Evolutionary conservation across 1,140 invertebrate genomes (phyloP).

Genomic region (Caenorhabditis tropicalis): DNA sequence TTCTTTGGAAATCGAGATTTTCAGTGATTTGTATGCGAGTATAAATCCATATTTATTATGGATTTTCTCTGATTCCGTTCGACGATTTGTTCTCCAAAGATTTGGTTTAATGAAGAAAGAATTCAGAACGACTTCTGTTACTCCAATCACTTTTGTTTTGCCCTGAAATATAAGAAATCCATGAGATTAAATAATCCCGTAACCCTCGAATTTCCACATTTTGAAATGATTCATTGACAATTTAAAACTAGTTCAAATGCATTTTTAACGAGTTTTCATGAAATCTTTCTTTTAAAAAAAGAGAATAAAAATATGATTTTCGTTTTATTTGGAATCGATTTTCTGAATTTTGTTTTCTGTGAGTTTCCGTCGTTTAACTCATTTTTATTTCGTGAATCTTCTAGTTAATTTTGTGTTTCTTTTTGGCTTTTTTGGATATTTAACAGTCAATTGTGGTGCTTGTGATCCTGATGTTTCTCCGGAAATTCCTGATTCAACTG

Average conservation of each 20-base stretch:
- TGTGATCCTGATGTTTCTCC: background rate
- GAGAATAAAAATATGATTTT: background rate
- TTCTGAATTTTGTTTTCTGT: background rate
- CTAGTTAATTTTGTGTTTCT: background rate
- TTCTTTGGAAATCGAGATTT: background rate
- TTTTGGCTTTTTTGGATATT: background rate
- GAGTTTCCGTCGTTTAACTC: too few species aligned
- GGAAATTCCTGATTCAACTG: background rate
- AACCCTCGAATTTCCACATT: too few species aligned
- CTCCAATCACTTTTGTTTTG: background rate
- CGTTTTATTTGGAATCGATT: background rate
- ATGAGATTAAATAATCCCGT: too few species aligned
- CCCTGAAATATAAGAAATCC: too few species aligned
- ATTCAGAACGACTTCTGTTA: background rate
- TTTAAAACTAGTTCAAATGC: too few species aligned
- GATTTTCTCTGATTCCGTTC: conserved; percentile 34
- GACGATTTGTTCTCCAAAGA: conserved; percentile 8
- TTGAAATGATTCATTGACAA: background rate
- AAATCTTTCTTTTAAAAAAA: background rate
- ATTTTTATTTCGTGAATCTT: background rate
- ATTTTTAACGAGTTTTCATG: background rate
- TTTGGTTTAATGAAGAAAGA: background rate
- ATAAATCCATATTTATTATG: conserved; percentile 39
- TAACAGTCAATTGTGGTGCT: background rate
- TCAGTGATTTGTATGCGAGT: conserved; percentile 41